Evolutionary conservation across 2,888 invertebrate genomes (phyloP), one percentile per base, ranked within the genome.

Genomic region (Antitype chi): DNA sequence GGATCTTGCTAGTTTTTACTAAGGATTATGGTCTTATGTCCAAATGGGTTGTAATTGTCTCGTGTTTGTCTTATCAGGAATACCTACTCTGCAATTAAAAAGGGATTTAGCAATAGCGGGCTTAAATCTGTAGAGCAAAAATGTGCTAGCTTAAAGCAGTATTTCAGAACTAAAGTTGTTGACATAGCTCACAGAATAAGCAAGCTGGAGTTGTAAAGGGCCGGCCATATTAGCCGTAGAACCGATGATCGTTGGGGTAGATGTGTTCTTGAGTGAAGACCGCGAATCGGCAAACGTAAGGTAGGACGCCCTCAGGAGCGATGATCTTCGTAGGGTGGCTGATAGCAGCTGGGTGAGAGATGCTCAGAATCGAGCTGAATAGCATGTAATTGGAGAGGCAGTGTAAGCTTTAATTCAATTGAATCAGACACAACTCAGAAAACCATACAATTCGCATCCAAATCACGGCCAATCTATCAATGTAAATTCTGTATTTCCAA

Each of bases 1-100:
- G 52, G 67, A 70, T 70, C 70, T 64, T 60, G 53, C 28, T 63
- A 76, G 63, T 73, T 75, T 72, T 75, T 72, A 52, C 32, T 20
- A 20, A 11, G 81, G 81, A 78, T 78, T 78, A 77, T 63, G 28
- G 43, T 64, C 52, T 78, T 78, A 25, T 11, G 63, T 6, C 52
- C 52, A 52, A 76, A 73, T 43, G 74, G 74, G 5, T 32, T 74
- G n/a, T 52, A 15, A 25, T 57, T 32, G 15, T 68, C n/a, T 23
- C 28, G 5, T 81, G 25, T 57, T 57, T 73, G 49, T 32, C 11
- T 17, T 32, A 32, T 11, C n/a, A 53, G 32, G 32, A 53, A 55
- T 32, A 17, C n/a, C n/a, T n/a, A n/a, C 53, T 32, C 2, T 32
- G 67, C 32, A 53, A 55, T 68, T 55, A 68, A 55, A 57, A 68